phyloP scores from a whole-genome alignment of 2,113 vertebrate genomes.

The Spheniscus mendiculus region DNA sequence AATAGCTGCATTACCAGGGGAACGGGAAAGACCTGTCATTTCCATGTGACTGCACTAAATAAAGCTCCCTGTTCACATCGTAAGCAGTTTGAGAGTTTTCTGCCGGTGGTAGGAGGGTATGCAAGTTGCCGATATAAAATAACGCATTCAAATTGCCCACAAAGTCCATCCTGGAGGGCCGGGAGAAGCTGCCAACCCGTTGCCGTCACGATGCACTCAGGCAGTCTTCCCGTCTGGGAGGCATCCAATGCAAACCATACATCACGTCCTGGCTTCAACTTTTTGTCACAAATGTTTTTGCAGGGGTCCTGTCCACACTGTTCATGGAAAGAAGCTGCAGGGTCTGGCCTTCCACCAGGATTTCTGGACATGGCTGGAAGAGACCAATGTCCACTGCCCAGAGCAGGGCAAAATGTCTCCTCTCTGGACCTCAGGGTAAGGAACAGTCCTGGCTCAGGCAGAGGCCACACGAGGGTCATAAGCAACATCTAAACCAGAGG shows the following conservation, averaged over 20 bases:
- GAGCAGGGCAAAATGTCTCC: neutral
- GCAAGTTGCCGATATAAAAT: neutral
- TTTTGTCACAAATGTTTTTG: neutral
- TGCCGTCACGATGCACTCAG: rapidly evolving
- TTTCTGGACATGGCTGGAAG: neutral
- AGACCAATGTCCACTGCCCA: rapidly evolving
- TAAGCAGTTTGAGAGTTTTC: neutral
- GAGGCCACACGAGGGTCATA: neutral
- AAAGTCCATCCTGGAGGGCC: neutral
- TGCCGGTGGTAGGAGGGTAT: rapidly evolving
- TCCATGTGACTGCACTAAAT: neutral
- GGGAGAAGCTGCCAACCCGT: neutral
- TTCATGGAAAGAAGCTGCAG: neutral
- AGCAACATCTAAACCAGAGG: neutral
- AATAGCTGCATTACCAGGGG: neutral
- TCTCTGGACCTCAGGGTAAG: neutral
- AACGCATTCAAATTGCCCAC: rapidly evolving
- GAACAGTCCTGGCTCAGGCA: neutral
- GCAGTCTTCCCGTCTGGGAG: neutral
- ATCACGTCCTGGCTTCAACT: rapidly evolving
- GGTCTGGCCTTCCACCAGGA: neutral
- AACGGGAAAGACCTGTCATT: neutral
- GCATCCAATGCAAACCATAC: rapidly evolving
- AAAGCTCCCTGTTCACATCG: neutral
- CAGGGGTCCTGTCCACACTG: rapidly evolving